These are phyloP conservation scores for Reticulitermes lucifugus DNA, from an alignment of 2,888 invertebrate species.

Conservation along the genomic window DNA sequence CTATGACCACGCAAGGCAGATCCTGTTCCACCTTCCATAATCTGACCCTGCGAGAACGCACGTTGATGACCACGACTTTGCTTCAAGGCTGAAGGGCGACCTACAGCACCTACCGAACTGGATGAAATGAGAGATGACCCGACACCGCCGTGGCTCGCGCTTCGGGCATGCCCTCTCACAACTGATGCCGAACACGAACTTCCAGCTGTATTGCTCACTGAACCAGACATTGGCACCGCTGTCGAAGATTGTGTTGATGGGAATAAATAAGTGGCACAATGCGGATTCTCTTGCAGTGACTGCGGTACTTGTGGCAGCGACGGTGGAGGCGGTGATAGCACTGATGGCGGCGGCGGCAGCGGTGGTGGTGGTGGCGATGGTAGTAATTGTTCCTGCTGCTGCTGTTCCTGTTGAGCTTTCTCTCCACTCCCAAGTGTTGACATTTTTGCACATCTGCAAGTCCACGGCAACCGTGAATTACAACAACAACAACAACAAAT, in stretches of 20 bases:
- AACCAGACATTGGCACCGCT: conserved; percentile 27
- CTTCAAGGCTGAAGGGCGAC: conserved; percentile 79
- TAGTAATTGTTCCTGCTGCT: not conserved
- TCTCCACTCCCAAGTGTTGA: conserved; percentile 74
- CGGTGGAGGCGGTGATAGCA: not conserved
- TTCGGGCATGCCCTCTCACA: conserved; percentile 74
- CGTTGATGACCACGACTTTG: conserved; percentile 82
- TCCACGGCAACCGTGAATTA: not conserved
- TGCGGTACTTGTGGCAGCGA: not conserved
- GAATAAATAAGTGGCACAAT: conserved; percentile 58
- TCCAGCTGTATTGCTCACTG: conserved; percentile 1
- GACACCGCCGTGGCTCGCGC: conserved; percentile 87
- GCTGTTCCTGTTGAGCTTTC: conserved; percentile 56
- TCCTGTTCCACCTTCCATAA: conserved; percentile 60
- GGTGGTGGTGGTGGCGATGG: not conserved
- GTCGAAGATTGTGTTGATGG: conserved; percentile 44
- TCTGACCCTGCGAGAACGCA: conserved; percentile 89
- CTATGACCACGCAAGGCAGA: conserved; percentile 74
- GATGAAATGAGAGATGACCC: conserved; percentile 63
- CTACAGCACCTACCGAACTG: conserved; percentile 59
- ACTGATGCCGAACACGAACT: conserved; percentile 40
- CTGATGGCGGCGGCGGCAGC: not conserved
- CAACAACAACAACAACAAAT: not conserved
- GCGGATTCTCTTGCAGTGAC: conserved; percentile 41
- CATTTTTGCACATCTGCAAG: conserved; percentile 76